Evolutionary conservation across 2,797 vertebrate genomes (phyloP), one percentile per base, ranked within the genome.

Genomic region (Jordanella pulchra): DNA sequence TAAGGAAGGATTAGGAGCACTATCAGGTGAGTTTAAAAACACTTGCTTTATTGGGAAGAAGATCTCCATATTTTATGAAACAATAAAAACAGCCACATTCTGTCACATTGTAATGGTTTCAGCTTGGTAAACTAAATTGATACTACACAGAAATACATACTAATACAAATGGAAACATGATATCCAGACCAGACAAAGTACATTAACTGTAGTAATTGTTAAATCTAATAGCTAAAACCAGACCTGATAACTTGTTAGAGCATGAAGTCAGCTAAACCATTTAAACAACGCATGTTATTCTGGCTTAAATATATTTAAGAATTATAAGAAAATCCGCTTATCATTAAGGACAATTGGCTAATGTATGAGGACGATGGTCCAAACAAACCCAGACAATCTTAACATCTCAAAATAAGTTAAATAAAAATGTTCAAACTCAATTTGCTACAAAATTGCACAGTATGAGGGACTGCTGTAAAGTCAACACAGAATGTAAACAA

Each of bases 1-100:
- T 60, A 76, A 58, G 73, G 3, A 55, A 77, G 76, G 88, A 87
- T 91, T 84, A 88, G 55, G 63, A 67, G 58, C 44, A 50, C 58
- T 75, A 71, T 83, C 85, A 89, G 81, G 84, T 89, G 84, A 76
- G 75, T 76, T 66, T 80, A 82, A 81, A 86, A 77, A 73, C 71
- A 85, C 53, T 69, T 75, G 42, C 81, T 83, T 51, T 75, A 53
- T 83, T 71, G 61, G 56, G 69, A 76, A 68, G 76, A 67, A 78
- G 4, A 44, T 72, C 23, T 65, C 35, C 72, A 55, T 70, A 61
- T 56, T 60, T 65, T 27, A 30, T 21, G 23, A 45, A 60, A 73
- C 17, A 72, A n/a, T 23, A 45, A 27, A 67, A 54, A 25, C 28
- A 39, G 9, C 13, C 7, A 21, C 48, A 50, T 14, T 27, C 3